These are phyloP conservation scores for Chloropsis cyanopogon DNA, from an alignment of 2,113 vertebrate genomes.

Conservation along the genomic window DNA sequence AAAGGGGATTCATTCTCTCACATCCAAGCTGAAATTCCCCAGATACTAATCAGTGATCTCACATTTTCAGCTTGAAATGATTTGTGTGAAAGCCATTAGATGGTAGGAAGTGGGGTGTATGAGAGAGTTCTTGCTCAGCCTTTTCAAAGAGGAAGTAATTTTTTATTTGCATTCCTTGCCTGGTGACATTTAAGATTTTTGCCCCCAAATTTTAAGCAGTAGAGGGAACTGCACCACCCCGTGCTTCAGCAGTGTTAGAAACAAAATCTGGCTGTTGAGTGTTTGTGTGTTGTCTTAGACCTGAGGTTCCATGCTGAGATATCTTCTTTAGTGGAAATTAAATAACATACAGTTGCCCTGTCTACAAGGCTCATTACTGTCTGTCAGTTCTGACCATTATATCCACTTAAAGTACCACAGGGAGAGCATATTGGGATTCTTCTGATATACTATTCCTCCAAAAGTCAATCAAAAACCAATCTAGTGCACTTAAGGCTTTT, in stretches of 20 bases:
- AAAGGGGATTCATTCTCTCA: slow-evolving; percentile 49
- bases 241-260: background rate
- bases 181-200: slow-evolving; percentile 7
- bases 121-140: background rate
- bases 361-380: slow-evolving; percentile 61
- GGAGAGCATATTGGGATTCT: slow-evolving; percentile 57
- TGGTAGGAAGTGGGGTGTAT: background rate
- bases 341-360: slow-evolving; percentile 56
- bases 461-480: slow-evolving; percentile 73
- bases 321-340: slow-evolving; percentile 55
- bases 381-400: slow-evolving; percentile 66
- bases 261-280: background rate
- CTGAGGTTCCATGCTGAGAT: background rate
- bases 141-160: background rate
- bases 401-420: slow-evolving; percentile 65
- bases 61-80: slow-evolving; percentile 9
- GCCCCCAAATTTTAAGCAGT: background rate
- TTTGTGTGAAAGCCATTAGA: slow-evolving; percentile 12
- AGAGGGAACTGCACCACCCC: background rate
- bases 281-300: slow-evolving; percentile 40
- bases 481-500: slow-evolving; percentile 71
- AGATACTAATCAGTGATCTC: slow-evolving; percentile 22
- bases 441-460: slow-evolving; percentile 62
- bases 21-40: slow-evolving; percentile 43
- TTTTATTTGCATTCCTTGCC: slow-evolving; percentile 16